These are phyloP conservation scores for Apamea sordens DNA, from an alignment of 2,888 invertebrate species.

Conservation along the genomic window DNA sequence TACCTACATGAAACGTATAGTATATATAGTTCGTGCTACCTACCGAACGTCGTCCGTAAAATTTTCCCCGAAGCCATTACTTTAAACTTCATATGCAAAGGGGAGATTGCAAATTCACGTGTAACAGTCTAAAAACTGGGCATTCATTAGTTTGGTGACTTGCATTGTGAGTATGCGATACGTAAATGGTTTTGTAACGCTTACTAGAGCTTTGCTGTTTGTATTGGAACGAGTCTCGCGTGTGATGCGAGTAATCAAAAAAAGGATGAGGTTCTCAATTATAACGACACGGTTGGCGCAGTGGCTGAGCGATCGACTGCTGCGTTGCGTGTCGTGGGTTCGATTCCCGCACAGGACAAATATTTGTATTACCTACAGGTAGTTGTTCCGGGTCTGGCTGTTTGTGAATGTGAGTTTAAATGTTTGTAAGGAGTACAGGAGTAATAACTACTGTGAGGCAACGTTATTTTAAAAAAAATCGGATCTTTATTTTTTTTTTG, in stretches of 20 bases:
- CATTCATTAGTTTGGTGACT: constrained; percentile 86
- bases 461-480: no score
- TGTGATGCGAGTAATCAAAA: constrained; percentile 16
- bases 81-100: constrained; percentile 65
- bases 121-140: constrained; percentile 78
- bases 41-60: constrained; percentile 51
- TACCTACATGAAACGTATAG: constrained; percentile 62
- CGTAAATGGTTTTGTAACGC: constrained; percentile 74
- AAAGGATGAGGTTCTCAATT: no score
- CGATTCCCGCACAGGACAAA: no score
- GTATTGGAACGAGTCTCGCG: constrained; percentile 1
- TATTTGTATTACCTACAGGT: no score
- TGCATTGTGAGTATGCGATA: constrained; percentile 76
- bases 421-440: no score
- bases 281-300: no score
- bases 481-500: no score
- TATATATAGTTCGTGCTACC: constrained; percentile 8
- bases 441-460: no score
- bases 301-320: no score
- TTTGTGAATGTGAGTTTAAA: no score
- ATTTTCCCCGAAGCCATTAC: constrained; percentile 73
- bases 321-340: no score
- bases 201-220: constrained; percentile 34
- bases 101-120: constrained; percentile 73
- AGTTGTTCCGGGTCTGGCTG: no score